Conservation (phyloP, 2,797 vertebrate species). For the Scyliorhinus canicula region DNA sequence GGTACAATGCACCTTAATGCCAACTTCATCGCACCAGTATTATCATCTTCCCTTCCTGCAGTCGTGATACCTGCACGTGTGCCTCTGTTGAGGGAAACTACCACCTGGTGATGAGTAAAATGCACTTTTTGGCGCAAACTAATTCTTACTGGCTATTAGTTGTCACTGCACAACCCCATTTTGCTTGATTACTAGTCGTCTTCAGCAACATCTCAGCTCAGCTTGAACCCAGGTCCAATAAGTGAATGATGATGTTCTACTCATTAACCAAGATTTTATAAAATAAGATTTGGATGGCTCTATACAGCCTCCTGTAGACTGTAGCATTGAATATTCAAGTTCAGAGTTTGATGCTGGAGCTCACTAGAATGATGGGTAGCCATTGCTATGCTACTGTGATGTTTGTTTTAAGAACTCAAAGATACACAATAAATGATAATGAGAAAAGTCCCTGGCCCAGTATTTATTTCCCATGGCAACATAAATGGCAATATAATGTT, state of each 20-base stretch:
- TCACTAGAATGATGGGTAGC: not conserved
- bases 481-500: not conserved
- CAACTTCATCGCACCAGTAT: not conserved
- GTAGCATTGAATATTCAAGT: not conserved
- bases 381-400: not conserved
- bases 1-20: not conserved
- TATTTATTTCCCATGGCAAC: not conserved
- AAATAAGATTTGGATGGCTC: not conserved
- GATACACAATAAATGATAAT: not conserved
- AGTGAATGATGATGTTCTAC: not conserved
- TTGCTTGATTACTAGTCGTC: not conserved
- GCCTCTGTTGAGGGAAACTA: not conserved
- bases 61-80: not conserved
- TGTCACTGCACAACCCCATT: not conserved
- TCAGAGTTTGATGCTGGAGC: not conserved
- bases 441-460: not conserved
- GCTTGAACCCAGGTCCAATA: not conserved
- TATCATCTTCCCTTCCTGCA: not conserved
- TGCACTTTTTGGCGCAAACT: not conserved
- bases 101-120: not conserved
- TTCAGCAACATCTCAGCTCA: not conserved
- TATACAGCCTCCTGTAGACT: not conserved
- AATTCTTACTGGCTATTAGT: not conserved
- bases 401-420: not conserved
- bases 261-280: not conserved